Conservation (phyloP, 2,888 invertebrate species). For the Caenorhabditis sinica region DNA sequence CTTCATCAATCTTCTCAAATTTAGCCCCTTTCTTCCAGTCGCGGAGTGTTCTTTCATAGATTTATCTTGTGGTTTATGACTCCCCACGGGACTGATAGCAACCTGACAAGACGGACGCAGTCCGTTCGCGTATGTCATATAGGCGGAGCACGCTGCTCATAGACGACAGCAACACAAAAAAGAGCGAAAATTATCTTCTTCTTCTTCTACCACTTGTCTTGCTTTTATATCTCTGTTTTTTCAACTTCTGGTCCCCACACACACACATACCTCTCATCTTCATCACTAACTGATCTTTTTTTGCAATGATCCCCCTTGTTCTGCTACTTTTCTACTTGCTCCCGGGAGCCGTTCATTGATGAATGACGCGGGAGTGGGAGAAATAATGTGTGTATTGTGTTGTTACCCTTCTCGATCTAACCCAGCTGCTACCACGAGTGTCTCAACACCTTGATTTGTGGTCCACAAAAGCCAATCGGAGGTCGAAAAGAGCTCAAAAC, state of each 20-base stretch:
- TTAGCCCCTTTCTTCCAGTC: slow-evolving; percentile 36
- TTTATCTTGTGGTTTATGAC: slow-evolving; percentile 68
- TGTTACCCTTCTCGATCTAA: slow-evolving; percentile 1
- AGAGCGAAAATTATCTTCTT: slow-evolving; percentile 55
- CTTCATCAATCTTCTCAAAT: slow-evolving; percentile 60
- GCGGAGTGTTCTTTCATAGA: slow-evolving; percentile 62
- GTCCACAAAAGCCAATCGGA: slow-evolving; percentile 33
- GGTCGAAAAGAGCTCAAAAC: slow-evolving; percentile 3
- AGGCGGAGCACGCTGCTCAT: slow-evolving; percentile 38
- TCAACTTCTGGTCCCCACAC: slow-evolving; percentile 14
- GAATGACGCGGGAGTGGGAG: slow-evolving; percentile 26
- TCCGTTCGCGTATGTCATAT: slow-evolving; percentile 56
- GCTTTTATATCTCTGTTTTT: slow-evolving; percentile 50
- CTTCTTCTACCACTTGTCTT: not conserved
- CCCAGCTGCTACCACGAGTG: slow-evolving; percentile 8
- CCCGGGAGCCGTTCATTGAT: slow-evolving; percentile 59
- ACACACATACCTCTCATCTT: slow-evolving; percentile 2
- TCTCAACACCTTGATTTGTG: slow-evolving; percentile 26
- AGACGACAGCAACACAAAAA: slow-evolving; percentile 18
- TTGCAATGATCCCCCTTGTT: slow-evolving; percentile 37
- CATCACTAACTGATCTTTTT: slow-evolving; percentile 11
- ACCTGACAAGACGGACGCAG: slow-evolving; percentile 65
- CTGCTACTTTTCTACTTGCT: slow-evolving; percentile 33
- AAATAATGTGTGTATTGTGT: slow-evolving; percentile 54
- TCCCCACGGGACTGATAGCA: slow-evolving; percentile 66